Conservation (phyloP, 2,888 invertebrate species). For the Polydrusus pterygomalis region DNA sequence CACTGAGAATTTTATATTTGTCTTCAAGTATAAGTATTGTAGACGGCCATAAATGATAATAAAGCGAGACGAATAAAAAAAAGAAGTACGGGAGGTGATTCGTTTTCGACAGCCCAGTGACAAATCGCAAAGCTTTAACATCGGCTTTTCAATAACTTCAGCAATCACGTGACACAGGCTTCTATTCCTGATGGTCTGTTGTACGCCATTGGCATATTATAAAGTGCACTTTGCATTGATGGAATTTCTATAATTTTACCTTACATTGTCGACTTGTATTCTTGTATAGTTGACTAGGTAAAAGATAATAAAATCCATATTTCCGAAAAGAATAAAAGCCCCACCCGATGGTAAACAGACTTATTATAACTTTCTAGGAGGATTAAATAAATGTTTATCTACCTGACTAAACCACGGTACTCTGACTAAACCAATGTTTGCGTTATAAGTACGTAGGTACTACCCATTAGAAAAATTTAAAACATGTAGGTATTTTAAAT, state of each 20-base stretch:
- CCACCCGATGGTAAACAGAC: slow-evolving; percentile 30
- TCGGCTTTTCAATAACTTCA: too few species aligned
- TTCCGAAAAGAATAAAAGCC: slow-evolving; percentile 28
- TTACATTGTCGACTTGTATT: background rate
- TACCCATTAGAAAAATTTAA: slow-evolving; percentile 9
- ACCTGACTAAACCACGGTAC: slow-evolving; percentile 32
- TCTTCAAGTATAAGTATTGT: too few species aligned
- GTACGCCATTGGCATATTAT: slow-evolving; percentile 14
- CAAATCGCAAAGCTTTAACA: too few species aligned
- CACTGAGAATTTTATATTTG: too few species aligned
- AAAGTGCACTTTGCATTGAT: slow-evolving; percentile 1
- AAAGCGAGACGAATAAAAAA: too few species aligned
- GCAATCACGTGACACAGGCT: too few species aligned
- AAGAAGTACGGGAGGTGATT: too few species aligned
- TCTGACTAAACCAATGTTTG: slow-evolving; percentile 30
- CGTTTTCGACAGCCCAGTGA: too few species aligned
- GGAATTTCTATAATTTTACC: background rate
- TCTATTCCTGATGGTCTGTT: too few species aligned
- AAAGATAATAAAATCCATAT: slow-evolving; percentile 35
- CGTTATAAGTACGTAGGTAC: background rate
- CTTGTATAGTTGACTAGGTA: too few species aligned
- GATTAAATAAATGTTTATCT: slow-evolving; percentile 40
- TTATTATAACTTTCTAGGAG: slow-evolving; percentile 35
- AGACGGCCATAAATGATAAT: too few species aligned
- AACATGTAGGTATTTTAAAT: slow-evolving; percentile 6